Percentiles rank a stretch among this genome's conserved stretches.
phyloP scores from a whole-genome alignment of 2,797 vertebrate genomes.

The Euthynnus affinis region DNA sequence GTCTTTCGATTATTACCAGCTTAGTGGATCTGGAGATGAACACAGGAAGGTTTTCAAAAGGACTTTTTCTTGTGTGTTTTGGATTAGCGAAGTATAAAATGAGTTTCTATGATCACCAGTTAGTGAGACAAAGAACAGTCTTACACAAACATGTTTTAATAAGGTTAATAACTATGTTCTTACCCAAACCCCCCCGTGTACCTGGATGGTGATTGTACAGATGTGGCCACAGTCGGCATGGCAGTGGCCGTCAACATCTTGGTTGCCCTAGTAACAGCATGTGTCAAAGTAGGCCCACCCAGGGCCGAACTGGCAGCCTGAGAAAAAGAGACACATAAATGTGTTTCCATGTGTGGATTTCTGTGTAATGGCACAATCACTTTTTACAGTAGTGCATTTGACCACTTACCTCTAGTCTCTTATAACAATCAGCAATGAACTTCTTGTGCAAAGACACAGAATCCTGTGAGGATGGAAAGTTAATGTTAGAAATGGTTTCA shows the following conservation, averaged over 20 bases:
- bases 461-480: conserved; percentile 85
- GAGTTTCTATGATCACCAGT: not conserved
- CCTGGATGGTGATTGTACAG: conserved; percentile 99
- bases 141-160: conserved; percentile 29
- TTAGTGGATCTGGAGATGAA: conserved; percentile 92
- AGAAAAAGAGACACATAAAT: conserved; percentile 12
- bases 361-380: not conserved
- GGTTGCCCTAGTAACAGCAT: conserved; percentile 98
- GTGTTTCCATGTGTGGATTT: not conserved
- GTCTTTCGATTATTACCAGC: conserved; percentile 97
- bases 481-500: not conserved
- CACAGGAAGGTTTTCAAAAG: not conserved
- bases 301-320: conserved; percentile 97
- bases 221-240: conserved; percentile 98
- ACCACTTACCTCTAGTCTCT: conserved; percentile 93
- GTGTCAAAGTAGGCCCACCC: conserved; percentile 96
- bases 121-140: not conserved
- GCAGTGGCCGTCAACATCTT: conserved; percentile 99
- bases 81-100: not conserved
- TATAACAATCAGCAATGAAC: conserved; percentile 99
- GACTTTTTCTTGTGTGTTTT: conserved; percentile 3
- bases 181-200: conserved; percentile 82
- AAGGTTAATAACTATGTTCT: conserved; percentile 66
- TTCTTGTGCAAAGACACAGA: conserved; percentile 99
- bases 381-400: not conserved